Evolutionary conservation across 2,113 vertebrate species (phyloP).

Genomic region (Oncorhynchus masou): DNA sequence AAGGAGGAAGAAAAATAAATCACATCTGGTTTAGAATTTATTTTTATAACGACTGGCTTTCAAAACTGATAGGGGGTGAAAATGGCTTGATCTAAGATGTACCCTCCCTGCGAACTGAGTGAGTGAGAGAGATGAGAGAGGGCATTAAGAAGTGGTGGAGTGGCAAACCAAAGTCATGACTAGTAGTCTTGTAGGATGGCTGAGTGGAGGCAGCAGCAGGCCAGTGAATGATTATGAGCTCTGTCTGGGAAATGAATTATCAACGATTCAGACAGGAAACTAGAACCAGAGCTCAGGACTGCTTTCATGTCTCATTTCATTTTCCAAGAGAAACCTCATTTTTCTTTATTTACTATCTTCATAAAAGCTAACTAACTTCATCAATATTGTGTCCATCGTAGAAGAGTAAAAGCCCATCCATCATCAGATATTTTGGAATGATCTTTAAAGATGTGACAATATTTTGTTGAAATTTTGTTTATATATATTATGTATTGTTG

Average conservation of each 20-base stretch:
- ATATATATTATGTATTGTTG: background rate
- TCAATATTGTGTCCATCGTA: conserved; percentile 42
- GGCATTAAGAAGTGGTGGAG: background rate
- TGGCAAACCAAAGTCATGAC: background rate
- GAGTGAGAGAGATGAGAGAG: conserved; percentile 7
- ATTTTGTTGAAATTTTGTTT: conserved; percentile 26
- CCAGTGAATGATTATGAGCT: conserved; percentile 54
- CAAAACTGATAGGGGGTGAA: conserved; percentile 63
- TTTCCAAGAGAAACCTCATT: conserved; percentile 63
- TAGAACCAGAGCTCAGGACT: conserved; percentile 61
- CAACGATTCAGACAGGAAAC: conserved; percentile 71
- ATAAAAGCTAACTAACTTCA: conserved; percentile 44
- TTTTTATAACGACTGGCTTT: conserved; percentile 48
- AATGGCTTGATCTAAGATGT: conserved; percentile 64
- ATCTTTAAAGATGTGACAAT: background rate
- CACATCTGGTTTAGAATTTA: conserved; percentile 64
- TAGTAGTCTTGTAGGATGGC: conserved; percentile 34
- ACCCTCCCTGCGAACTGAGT: conserved; percentile 28
- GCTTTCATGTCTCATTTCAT: conserved; percentile 69
- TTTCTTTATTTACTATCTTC: conserved; percentile 54
- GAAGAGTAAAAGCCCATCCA: background rate
- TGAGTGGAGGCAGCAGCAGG: conserved; percentile 34
- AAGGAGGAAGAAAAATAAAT: conserved; percentile 53
- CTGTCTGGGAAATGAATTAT: conserved; percentile 73
- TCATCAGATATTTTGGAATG: background rate